phyloP scores from a whole-genome alignment of 1,140 invertebrate genomes.

The Geopemphigus sp. region DNA sequence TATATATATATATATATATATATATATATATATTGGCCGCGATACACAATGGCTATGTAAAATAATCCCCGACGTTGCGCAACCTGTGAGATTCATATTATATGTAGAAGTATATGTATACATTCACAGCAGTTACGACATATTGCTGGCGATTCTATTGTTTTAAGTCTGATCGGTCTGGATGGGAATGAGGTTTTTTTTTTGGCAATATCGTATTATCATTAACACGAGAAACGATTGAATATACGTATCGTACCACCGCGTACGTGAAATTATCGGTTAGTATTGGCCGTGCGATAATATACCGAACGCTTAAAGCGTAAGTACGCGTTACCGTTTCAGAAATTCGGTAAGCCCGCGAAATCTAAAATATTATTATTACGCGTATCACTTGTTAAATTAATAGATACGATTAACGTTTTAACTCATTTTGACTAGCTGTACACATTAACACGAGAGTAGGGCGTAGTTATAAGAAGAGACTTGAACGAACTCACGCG shows the following conservation, averaged over 20 bases:
- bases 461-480: conserved; percentile 14
- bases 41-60: conserved; percentile 20
- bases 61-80: conserved; percentile 29
- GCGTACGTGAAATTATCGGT: no score
- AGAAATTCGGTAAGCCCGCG: not conserved
- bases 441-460: conserved; percentile 28
- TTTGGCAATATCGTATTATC: not conserved
- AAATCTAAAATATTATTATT: not conserved
- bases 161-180: not conserved
- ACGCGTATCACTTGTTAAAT: not conserved
- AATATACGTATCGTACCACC: not conserved
- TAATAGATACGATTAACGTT: conserved; percentile 39
- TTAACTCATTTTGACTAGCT: conserved; percentile 47
- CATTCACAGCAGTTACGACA: conserved; percentile 3
- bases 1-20: no score
- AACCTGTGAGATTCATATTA: conserved; percentile 8
- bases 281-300: no score
- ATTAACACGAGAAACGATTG: not conserved
- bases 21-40: conserved; percentile 30
- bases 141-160: conserved; percentile 9
- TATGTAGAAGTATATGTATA: not conserved
- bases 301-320: no score
- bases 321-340: no score
- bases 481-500: not conserved
- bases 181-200: not conserved